These are phyloP conservation scores for Drosophila sproati DNA, from an alignment of 1,140 invertebrate species.

Conservation along the genomic window DNA sequence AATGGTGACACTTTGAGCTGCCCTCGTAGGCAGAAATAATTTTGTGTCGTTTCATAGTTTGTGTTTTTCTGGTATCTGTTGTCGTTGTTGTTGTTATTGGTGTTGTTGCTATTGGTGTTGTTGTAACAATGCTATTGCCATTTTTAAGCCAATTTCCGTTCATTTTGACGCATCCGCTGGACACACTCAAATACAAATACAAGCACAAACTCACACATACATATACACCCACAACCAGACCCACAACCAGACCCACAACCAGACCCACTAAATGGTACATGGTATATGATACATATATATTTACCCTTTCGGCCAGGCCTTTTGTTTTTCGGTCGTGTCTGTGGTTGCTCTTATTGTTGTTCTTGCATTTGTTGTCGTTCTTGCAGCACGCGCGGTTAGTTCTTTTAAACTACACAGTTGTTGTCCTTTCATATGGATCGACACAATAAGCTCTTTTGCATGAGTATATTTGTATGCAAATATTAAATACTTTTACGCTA, in stretches of 20 bases:
- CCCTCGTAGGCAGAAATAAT: slow-evolving; percentile 28
- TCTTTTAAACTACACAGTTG: slow-evolving; percentile 34
- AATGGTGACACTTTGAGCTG: too few relatives aligned
- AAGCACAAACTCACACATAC: slow-evolving; percentile 17
- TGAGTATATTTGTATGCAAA: slow-evolving; percentile 4
- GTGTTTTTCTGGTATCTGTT: slow-evolving; percentile 12
- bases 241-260: neutral
- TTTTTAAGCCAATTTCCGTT: slow-evolving; percentile 83
- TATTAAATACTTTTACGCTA: slow-evolving; percentile 17
- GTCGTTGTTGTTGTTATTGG: slow-evolving; percentile 32
- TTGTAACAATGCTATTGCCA: slow-evolving; percentile 65
- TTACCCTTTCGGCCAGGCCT: slow-evolving; percentile 35
- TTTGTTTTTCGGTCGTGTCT: slow-evolving; percentile 47
- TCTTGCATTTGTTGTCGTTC: slow-evolving; percentile 13
- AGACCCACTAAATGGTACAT: neutral
- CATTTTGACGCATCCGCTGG: slow-evolving; percentile 80
- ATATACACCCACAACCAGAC: neutral
- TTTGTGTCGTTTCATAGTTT: slow-evolving; percentile 38
- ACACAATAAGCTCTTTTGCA: slow-evolving; percentile 20
- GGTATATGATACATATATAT: slow-evolving; percentile 15
- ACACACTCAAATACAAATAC: slow-evolving; percentile 20
- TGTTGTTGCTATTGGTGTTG: slow-evolving; percentile 57
- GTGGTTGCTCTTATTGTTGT: slow-evolving; percentile 12
- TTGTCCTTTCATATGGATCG: slow-evolving; percentile 22
- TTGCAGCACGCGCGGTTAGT: slow-evolving; percentile 38